Evolutionary conservation across 2,113 vertebrate species (phyloP), one percentile per base, ranked within the genome.

Genomic region (Cebus imitator): DNA sequence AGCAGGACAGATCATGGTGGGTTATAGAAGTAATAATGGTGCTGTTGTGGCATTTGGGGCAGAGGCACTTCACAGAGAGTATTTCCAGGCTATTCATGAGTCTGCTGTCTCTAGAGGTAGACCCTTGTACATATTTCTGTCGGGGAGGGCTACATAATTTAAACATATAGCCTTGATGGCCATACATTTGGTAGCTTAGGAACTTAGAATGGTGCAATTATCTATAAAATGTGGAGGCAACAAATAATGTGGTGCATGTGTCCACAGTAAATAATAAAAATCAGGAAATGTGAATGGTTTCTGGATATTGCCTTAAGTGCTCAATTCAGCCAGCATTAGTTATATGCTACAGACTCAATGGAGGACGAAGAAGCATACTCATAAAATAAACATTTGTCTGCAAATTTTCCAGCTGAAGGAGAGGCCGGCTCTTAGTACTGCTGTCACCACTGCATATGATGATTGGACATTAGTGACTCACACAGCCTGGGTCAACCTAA

Each of bases 371-470:
- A 95, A 91, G 72, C 81, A 97, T 92, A 43, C 91, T 96, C 91
- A 97, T 97, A 97, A 97, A 97, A 97, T 94, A 96, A 98, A 97
- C 93, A 97, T 97, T 96, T 94, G 93, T 90, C 91, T 93, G 86
- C 87, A 96, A 79, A 97, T 96, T 96, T 98, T 98, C 91, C 96
- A 88, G 73, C 48, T 92, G 66, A 90, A 96, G 76, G 92, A 73
- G 91, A 98, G 93, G 61, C 40, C 87, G 91, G 23, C 35, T 93
- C 43, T 52, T 78, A 87, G n/a, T 6, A 86, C 64, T 75, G 81
- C 87, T 79, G 48, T 82, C 92, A 90, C 35, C 43, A 85, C 70
- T 89, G 90, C 94, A 61, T 81, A 88, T 84, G 88, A 68, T 88
- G 95, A 95, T 92, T 79, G 92, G 80, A 75, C 84, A 97, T 92